phyloP scores from a whole-genome alignment of 2,797 vertebrate genomes.

The Gymnoscopelus braueri region DNA sequence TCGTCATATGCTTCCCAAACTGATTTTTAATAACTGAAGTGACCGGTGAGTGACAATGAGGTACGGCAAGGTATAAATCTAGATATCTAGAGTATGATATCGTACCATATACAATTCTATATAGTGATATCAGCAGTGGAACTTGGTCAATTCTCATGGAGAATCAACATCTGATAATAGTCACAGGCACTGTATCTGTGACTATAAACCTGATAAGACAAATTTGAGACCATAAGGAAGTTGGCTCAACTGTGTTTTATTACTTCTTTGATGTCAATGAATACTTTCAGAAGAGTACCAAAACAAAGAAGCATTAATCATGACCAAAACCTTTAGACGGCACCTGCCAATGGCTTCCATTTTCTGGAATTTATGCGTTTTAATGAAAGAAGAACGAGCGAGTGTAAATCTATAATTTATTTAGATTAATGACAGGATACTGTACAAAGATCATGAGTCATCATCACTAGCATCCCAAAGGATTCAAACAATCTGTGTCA shows the following conservation, averaged over 20 bases:
- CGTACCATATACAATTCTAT: background rate
- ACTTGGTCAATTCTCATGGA: background rate
- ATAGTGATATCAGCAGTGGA: background rate
- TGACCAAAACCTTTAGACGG: conserved; percentile 1
- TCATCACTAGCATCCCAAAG: conserved; percentile 34
- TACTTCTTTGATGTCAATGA: background rate
- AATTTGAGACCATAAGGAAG: background rate
- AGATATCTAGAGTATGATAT: background rate
- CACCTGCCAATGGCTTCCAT: background rate
- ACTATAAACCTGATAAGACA: background rate
- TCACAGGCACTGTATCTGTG: background rate
- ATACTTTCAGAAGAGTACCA: conserved; percentile 10
- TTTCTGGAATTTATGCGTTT: background rate
- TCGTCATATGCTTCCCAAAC: too few relatives aligned
- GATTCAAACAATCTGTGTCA: conserved; percentile 23
- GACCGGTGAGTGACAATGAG: background rate
- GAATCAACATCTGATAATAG: conserved; percentile 3
- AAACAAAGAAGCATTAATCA: background rate
- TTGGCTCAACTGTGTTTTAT: conserved; percentile 1
- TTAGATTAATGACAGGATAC: conserved; percentile 66
- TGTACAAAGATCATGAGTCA: conserved; percentile 61
- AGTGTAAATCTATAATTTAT: conserved; percentile 71
- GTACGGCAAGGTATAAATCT: too few relatives aligned
- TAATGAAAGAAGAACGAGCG: conserved; percentile 55
- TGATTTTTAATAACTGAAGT: too few relatives aligned